These are phyloP conservation scores for Leptodactylus fuscus DNA, from an alignment of 2,113 vertebrate genomes.

Conservation along the genomic window DNA sequence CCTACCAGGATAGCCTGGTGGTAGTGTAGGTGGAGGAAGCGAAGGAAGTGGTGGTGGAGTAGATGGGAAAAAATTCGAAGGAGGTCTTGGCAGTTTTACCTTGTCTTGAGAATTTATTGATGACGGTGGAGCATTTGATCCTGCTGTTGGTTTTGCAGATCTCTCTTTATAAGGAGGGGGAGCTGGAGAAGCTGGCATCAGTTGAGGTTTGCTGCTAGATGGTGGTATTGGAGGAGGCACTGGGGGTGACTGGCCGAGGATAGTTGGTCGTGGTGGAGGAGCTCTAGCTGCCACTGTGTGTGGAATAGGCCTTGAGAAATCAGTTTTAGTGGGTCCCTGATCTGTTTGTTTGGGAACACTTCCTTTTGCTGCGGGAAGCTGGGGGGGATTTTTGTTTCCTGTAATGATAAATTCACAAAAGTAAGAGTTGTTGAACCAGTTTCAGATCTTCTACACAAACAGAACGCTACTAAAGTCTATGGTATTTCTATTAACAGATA, in stretches of 20 bases:
- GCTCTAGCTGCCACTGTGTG: constrained; percentile 60
- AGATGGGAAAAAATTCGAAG: constrained; percentile 64
- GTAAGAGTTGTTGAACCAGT: no score
- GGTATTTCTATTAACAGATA: no score
- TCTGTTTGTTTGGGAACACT: constrained; percentile 64
- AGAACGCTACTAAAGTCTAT: no score
- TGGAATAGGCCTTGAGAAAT: constrained; percentile 65
- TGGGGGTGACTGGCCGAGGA: constrained; percentile 69
- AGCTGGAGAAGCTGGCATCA: constrained; percentile 64
- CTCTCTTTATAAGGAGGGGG: constrained; percentile 68
- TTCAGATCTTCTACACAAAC: no score
- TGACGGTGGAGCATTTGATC: constrained; percentile 64
- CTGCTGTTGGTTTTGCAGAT: constrained; percentile 67
- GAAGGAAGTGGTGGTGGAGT: constrained; percentile 71
- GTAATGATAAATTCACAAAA: neutral
- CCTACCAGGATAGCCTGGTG: constrained; percentile 69
- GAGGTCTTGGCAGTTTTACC: constrained; percentile 74
- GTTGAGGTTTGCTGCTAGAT: constrained; percentile 63
- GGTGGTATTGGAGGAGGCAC: constrained; percentile 66
- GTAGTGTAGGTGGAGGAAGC: constrained; percentile 63
- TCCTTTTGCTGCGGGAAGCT: constrained; percentile 67
- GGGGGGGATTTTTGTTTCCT: constrained; percentile 58
- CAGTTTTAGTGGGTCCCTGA: constrained; percentile 60
- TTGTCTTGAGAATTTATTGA: constrained; percentile 70
- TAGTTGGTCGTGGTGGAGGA: constrained; percentile 64